Evolutionary conservation across 1,140 invertebrate species (phyloP).

Genomic region (Apis dorsata): DNA sequence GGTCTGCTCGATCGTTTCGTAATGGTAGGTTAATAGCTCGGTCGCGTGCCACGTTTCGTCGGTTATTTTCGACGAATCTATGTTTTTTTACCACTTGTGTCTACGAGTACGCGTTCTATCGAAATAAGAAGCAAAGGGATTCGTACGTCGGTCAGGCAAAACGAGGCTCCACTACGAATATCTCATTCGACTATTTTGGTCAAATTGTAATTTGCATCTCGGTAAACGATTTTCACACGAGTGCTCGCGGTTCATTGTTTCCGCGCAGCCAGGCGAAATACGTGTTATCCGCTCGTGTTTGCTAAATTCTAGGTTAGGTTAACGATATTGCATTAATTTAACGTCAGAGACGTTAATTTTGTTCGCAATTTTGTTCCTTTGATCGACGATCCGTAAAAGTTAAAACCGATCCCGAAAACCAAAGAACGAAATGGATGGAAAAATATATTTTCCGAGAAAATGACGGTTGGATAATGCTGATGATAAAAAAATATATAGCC

Average conservation of each 20-base stretch:
- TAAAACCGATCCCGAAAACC: background rate
- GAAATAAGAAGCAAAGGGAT: background rate
- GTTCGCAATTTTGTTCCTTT: background rate
- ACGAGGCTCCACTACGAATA: no score
- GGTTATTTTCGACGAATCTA: background rate
- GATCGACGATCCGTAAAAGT: background rate
- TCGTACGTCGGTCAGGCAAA: background rate
- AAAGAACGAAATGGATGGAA: background rate
- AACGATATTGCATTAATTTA: no score
- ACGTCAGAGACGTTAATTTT: background rate
- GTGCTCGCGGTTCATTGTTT: background rate
- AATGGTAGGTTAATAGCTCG: conserved; percentile 11
- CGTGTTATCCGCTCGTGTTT: conserved; percentile 1
- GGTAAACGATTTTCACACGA: conserved; percentile 6
- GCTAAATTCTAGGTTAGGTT: background rate
- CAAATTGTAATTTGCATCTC: background rate
- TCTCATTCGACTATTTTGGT: no score
- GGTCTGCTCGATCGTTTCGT: background rate
- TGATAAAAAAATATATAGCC: conserved; percentile 7
- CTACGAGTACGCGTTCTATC: background rate
- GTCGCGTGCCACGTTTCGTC: conserved; percentile 10
- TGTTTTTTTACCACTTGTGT: conserved; percentile 1
- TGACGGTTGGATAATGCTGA: conserved; percentile 18
- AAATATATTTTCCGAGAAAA: conserved; percentile 41
- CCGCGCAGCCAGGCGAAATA: background rate